Conservation (phyloP, 2,888 invertebrate genomes). For the Mellilla xanthometata region DNA sequence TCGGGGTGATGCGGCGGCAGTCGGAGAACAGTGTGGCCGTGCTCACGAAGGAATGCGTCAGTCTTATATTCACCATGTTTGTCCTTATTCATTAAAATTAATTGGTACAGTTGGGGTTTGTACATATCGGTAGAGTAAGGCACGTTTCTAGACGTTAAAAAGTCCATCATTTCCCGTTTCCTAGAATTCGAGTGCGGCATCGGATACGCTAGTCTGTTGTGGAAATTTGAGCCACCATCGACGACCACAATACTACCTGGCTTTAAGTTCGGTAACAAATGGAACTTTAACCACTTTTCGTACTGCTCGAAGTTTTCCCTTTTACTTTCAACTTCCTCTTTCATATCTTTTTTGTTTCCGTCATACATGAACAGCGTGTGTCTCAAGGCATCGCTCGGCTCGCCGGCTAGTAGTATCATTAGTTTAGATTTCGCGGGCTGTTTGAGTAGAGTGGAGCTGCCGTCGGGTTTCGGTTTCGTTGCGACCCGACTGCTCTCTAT, state of each 20-base stretch:
- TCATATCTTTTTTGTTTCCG: conserved; percentile 38
- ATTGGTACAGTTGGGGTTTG: conserved; percentile 39
- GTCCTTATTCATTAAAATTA: conserved; percentile 38
- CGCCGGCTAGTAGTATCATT: conserved; percentile 38
- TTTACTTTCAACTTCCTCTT: conserved; percentile 37
- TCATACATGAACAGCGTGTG: conserved; percentile 39
- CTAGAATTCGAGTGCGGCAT: conserved; percentile 39
- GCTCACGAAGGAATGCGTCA: conserved; percentile 33
- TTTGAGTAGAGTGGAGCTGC: conserved; percentile 38
- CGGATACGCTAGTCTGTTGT: conserved; percentile 37
- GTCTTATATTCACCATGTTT: conserved; percentile 40
- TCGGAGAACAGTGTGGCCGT: conserved; percentile 37
- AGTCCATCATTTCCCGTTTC: conserved; percentile 43
- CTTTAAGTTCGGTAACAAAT: conserved; percentile 38
- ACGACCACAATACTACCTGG: conserved; percentile 40
- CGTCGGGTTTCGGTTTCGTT: conserved; percentile 39
- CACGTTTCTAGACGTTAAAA: conserved; percentile 37
- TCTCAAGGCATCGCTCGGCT: conserved; percentile 32
- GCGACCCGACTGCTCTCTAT: conserved; percentile 39
- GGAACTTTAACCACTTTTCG: conserved; percentile 40
- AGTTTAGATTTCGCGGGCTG: conserved; percentile 40
- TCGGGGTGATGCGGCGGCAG: conserved; percentile 38
- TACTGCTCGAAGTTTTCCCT: conserved; percentile 40
- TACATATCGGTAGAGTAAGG: conserved; percentile 40
- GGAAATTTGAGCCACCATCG: conserved; percentile 37